These are phyloP conservation scores for Glareola pratincola DNA, from an alignment of 2,113 vertebrate species.

Conservation along the genomic window DNA sequence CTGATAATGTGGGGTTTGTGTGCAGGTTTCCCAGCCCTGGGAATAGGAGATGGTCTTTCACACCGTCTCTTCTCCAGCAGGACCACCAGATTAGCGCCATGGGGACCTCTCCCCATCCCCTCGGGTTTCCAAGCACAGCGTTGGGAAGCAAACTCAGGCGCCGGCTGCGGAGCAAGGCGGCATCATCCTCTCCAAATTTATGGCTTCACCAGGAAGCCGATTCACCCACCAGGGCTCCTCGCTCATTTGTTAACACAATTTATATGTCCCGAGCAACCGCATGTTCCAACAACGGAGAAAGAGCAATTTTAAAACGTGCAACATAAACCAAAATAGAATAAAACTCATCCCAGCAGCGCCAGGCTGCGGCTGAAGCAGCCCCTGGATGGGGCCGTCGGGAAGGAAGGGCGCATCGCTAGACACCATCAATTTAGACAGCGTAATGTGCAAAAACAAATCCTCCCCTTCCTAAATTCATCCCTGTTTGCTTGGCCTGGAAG, in stretches of 20 bases:
- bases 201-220: slow-evolving; percentile 43
- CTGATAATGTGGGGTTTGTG: background rate
- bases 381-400: fast-evolving
- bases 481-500: background rate
- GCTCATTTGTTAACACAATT: slow-evolving; percentile 35
- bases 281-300: background rate
- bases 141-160: background rate
- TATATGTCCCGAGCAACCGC: background rate
- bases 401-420: background rate
- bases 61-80: background rate
- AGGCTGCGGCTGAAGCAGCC: background rate
- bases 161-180: background rate
- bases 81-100: background rate
- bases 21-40: background rate
- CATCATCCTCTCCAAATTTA: slow-evolving; percentile 31
- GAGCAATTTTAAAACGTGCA: background rate
- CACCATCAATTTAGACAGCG: background rate
- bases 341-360: fast-evolving
- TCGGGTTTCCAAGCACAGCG: background rate
- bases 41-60: background rate
- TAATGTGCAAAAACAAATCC: background rate
- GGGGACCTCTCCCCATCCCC: background rate
- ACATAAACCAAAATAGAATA: background rate
- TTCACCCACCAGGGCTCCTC: slow-evolving; percentile 28
- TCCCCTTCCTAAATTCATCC: background rate